Evolutionary conservation across 2,113 vertebrate genomes (phyloP), one percentile per base, ranked within the genome.

Genomic region (Oryzias curvinotus): DNA sequence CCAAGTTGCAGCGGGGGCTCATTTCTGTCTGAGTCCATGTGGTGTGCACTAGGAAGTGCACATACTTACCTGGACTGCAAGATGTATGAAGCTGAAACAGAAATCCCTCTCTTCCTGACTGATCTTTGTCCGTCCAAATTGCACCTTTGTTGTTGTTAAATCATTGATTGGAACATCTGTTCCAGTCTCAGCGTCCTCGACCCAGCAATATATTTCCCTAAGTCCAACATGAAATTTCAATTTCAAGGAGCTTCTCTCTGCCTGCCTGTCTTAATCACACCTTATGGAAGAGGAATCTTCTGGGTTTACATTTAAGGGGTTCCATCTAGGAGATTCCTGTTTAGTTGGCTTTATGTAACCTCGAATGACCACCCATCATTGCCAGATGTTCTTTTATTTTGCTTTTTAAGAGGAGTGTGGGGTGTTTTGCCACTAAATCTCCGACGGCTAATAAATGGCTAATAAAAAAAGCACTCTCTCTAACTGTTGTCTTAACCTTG

Each of bases 401-500:
- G 56, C 60, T 71, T 81, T 86, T 84, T 85, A 66, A 77, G 62
- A 60, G 57, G 52, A 81, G 78, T 81, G 77, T 76, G 66, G 57
- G 65, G 65, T 56, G 76, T 86, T 76, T 72, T 76, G 72, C 71
- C 64, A 68, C 49, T 30, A 73, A 78, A 83, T 79, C 80, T 82
- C 82, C 52, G 58, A 83, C 78, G 81, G 62, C 70, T 76, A 68
- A 82, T 80, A 56, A 82, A 65, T 16, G 14, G 65, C 78, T 84
- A 89, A 88, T 88, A 80, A 89, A 90, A 89, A 82, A 73, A 73
- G 60, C 63, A 52, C 73, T 80, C 77, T 44, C 67, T 59, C 30
- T 70, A 73, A 66, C 61, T 90, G 86, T 89, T 90, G 83, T 88
- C 74, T 89, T 90, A 89, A 90, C 87, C 83, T 81, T 77, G 74